Evolutionary conservation across 2,797 vertebrate species (phyloP).

Genomic region (Sebastes nivosus): DNA sequence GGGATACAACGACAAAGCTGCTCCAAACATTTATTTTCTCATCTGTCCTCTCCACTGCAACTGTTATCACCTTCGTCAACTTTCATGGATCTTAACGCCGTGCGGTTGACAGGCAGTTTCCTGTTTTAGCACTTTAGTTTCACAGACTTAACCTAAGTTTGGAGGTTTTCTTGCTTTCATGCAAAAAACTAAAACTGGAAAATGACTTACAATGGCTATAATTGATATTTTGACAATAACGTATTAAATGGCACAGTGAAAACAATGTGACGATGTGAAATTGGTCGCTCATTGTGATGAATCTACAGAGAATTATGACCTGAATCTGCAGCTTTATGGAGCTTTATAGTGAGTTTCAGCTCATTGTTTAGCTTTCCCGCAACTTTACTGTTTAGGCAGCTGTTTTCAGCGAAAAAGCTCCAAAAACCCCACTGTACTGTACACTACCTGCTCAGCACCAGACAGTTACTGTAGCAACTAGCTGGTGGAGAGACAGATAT

Average conservation of each 20-base stretch:
- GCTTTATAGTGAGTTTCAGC: not conserved
- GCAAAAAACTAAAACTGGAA: not conserved
- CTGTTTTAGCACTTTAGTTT: not conserved
- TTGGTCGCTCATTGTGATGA: not conserved
- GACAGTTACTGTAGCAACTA: not conserved
- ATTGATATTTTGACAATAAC: not conserved
- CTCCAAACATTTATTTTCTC: conserved; percentile 69
- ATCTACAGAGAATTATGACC: not conserved
- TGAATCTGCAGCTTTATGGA: not conserved
- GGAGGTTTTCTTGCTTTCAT: not conserved
- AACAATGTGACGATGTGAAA: not conserved
- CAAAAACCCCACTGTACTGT: not conserved
- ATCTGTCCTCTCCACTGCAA: conserved; percentile 48
- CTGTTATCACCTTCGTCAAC: conserved; percentile 47
- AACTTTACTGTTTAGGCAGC: not conserved
- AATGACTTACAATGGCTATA: not conserved
- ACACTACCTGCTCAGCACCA: not conserved
- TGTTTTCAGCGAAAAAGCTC: not conserved
- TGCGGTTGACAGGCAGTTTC: conserved; percentile 21
- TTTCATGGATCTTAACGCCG: conserved; percentile 15
- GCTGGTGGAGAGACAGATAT: not conserved
- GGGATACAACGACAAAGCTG: conserved; percentile 58
- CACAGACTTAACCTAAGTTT: not conserved
- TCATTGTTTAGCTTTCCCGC: not conserved
- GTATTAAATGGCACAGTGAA: not conserved